Conservation (phyloP, 2,888 invertebrate species). For the Rhagium mordax region DNA sequence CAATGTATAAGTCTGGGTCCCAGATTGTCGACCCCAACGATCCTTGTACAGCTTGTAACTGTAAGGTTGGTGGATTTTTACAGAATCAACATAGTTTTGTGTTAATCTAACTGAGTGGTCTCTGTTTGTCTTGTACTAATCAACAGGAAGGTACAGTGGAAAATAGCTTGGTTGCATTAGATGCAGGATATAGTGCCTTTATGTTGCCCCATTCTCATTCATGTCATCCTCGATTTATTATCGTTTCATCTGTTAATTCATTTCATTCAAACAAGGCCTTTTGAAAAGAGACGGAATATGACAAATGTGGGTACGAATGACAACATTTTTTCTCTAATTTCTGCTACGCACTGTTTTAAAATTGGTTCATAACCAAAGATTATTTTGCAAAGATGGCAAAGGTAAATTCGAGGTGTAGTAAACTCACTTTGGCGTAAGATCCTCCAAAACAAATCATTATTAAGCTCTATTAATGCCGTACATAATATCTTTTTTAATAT, state of each 20-base stretch:
- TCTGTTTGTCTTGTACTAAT: constrained; percentile 61
- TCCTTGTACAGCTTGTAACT: constrained; percentile 81
- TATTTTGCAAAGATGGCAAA: background rate
- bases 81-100: constrained; percentile 29
- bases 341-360: background rate
- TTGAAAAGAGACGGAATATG: background rate
- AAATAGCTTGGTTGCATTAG: constrained; percentile 57
- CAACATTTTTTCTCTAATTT: background rate
- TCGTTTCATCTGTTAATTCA: constrained; percentile 43
- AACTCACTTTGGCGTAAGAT: background rate
- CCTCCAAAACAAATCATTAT: background rate
- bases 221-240: constrained; percentile 14
- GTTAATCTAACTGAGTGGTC: constrained; percentile 52
- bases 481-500: no score
- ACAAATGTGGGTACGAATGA: background rate
- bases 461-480: no score
- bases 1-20: constrained; percentile 75
- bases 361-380: background rate
- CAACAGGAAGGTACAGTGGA: constrained; percentile 53
- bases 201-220: constrained; percentile 51
- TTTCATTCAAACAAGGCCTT: constrained; percentile 18
- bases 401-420: background rate
- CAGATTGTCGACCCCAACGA: constrained; percentile 76
- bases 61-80: constrained; percentile 75
- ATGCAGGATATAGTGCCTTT: constrained; percentile 54